Percentiles rank a stretch among this genome's conserved stretches.
Conservation (phyloP, 2,797 vertebrate genomes). For the Coranthus polyacanthus region DNA sequence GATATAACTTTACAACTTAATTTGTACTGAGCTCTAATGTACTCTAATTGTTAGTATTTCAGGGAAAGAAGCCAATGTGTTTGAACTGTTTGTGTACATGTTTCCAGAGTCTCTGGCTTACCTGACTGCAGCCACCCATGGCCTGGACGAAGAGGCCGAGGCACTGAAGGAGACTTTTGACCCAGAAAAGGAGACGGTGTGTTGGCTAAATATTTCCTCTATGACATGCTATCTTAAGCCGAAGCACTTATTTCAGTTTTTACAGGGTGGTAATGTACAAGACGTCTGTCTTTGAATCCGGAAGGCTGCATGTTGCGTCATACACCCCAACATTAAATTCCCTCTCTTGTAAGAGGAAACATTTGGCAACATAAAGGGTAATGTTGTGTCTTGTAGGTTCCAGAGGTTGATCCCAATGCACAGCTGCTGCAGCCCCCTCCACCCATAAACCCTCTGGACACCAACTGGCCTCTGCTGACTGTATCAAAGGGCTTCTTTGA, state of each 20-base stretch:
- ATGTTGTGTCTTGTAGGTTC: slow-evolving; percentile 83
- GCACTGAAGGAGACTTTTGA: slow-evolving; percentile 94
- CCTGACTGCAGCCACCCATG: slow-evolving; percentile 95
- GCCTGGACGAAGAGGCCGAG: slow-evolving; percentile 94
- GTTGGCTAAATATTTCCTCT: slow-evolving; percentile 40
- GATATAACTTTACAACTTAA: too few species aligned
- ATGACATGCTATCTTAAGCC: background rate
- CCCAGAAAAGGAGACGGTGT: slow-evolving; percentile 93
- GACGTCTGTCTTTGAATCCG: too few species aligned
- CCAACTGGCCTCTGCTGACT: slow-evolving; percentile 96
- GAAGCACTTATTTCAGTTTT: background rate
- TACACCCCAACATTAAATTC: too few species aligned
- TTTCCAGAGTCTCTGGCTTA: slow-evolving; percentile 94
- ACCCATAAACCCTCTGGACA: slow-evolving; percentile 96
- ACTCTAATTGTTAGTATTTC: background rate
- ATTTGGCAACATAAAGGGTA: background rate
- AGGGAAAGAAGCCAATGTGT: background rate
- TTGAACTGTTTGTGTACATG: background rate
- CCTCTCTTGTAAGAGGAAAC: background rate
- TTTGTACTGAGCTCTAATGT: too few species aligned
- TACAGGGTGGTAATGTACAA: too few species aligned
- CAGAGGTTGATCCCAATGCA: slow-evolving; percentile 92
- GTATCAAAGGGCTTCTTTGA: slow-evolving; percentile 98
- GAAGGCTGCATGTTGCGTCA: too few species aligned
- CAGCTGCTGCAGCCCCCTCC: slow-evolving; percentile 94